Percentiles rank a stretch among this genome's conserved stretches.
These are phyloP conservation scores for Poeciliopsis occidentalis DNA, from an alignment of 2,113 vertebrate genomes.

Conservation along the genomic window DNA sequence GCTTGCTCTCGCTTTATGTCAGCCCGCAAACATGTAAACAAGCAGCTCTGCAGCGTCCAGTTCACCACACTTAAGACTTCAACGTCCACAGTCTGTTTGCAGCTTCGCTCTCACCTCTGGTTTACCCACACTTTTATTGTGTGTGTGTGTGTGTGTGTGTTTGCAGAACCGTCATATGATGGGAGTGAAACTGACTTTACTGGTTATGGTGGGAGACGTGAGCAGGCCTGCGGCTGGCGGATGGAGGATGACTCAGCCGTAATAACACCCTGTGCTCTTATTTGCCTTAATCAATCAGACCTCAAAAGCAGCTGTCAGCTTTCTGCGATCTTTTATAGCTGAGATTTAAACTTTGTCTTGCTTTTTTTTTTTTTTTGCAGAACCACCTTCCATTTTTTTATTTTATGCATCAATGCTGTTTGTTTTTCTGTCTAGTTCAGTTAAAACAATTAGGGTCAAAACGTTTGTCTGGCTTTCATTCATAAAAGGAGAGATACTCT, in stretches of 20 bases:
- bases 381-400: neutral
- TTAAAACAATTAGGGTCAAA: neutral
- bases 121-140: neutral
- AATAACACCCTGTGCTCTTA: slow-evolving; percentile 48
- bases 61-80: slow-evolving; percentile 6
- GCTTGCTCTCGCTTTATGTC: neutral
- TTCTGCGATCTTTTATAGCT: slow-evolving; percentile 37
- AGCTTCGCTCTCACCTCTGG: slow-evolving; percentile 3
- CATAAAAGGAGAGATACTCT: neutral
- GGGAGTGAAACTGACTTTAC: slow-evolving; percentile 51
- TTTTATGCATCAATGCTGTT: neutral
- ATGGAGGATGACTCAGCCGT: slow-evolving; percentile 54
- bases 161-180: slow-evolving; percentile 35
- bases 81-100: neutral
- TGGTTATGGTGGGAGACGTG: slow-evolving; percentile 54
- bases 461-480: neutral
- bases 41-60: neutral
- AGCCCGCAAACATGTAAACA: neutral
- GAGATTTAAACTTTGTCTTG: slow-evolving; percentile 1
- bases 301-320: slow-evolving; percentile 41
- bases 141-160: neutral
- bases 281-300: slow-evolving; percentile 51
- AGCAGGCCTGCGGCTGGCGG: slow-evolving; percentile 38
- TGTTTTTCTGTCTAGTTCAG: neutral
- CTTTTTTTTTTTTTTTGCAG: slow-evolving; percentile 8